Evolutionary conservation across 2,888 invertebrate species (phyloP).

Genomic region (Aleiodes testaceus): DNA sequence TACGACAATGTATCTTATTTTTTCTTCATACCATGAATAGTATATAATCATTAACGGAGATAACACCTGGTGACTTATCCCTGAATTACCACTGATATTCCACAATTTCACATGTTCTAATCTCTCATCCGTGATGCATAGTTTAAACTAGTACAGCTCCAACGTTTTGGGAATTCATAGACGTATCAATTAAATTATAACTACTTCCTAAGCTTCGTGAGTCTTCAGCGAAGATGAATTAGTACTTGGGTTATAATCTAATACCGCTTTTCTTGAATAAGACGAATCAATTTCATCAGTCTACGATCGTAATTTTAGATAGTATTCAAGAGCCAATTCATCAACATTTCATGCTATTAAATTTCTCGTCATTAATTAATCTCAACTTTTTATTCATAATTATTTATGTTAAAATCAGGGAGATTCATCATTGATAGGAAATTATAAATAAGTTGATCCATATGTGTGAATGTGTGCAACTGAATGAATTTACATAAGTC

Average conservation of each 20-base stretch:
- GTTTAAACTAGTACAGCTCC: background rate
- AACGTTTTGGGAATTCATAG: constrained; percentile 21
- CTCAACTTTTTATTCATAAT: too few species aligned
- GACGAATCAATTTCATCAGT: constrained; percentile 27
- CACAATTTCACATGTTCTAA: constrained; percentile 13
- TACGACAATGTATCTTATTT: background rate
- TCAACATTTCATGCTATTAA: too few species aligned
- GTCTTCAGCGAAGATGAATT: constrained; percentile 24
- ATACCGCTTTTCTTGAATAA: background rate
- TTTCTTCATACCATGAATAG: background rate
- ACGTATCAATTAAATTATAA: constrained; percentile 25
- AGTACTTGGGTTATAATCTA: constrained; percentile 24
- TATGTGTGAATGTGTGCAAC: constrained; percentile 17
- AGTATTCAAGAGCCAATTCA: background rate
- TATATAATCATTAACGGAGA: constrained; percentile 18
- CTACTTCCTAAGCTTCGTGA: constrained; percentile 8
- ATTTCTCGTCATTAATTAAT: too few species aligned
- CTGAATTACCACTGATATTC: constrained; percentile 2
- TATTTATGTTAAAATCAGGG: too few species aligned
- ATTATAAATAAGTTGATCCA: constrained; percentile 42
- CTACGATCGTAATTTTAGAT: constrained; percentile 1
- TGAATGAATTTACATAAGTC: constrained; percentile 47
- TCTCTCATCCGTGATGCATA: background rate
- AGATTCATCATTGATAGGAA: background rate
- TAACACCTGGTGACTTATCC: constrained; percentile 9